A percentile compares a stretch with the other conserved stretches of the same genome.
Conservation (phyloP, 2,797 vertebrate species). For the Urosaurus nigricauda region DNA sequence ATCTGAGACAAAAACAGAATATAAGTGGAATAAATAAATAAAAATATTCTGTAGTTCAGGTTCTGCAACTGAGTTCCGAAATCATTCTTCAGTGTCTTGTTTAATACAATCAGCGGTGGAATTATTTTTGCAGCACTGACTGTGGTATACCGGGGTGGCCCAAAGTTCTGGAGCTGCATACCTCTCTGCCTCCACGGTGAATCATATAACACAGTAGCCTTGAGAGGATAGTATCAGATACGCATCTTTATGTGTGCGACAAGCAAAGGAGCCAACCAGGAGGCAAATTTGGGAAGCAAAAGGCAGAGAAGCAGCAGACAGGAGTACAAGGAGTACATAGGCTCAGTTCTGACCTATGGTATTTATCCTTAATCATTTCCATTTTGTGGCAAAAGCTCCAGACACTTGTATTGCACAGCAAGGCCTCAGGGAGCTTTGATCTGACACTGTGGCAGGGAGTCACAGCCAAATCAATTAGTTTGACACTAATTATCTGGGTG, state of each 20-base stretch:
- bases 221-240: background rate
- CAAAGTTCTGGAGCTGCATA: background rate
- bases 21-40: too few relatives aligned
- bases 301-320: background rate
- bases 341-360: background rate
- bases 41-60: conserved; percentile 55
- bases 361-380: background rate
- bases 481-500: background rate
- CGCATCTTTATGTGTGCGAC: background rate
- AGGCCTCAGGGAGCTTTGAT: background rate
- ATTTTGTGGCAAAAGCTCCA: background rate
- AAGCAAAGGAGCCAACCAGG: background rate
- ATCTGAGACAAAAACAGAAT: too few relatives aligned
- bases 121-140: background rate
- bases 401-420: background rate
- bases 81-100: conserved; percentile 65
- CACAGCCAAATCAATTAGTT: background rate
- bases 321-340: background rate
- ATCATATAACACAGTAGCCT: background rate
- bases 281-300: too few relatives aligned
- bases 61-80: conserved; percentile 40
- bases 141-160: background rate
- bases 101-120: conserved; percentile 68
- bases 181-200: background rate
- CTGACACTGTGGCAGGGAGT: background rate